Evolutionary conservation across 2,888 invertebrate species (phyloP).

Genomic region (Thera britannica): DNA sequence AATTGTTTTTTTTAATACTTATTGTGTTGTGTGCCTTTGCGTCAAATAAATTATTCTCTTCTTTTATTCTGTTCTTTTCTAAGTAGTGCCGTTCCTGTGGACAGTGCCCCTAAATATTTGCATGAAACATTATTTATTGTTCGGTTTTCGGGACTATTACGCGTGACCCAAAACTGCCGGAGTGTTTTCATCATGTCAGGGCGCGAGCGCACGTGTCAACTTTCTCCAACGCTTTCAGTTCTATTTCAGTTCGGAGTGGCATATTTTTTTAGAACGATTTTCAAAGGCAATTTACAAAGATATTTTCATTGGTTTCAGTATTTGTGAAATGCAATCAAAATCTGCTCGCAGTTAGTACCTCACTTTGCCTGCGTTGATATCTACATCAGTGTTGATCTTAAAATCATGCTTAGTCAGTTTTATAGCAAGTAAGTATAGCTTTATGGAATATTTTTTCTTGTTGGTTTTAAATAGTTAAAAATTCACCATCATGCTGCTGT

Average conservation of each 20-base stretch:
- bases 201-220: conserved; percentile 65
- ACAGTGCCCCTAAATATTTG: conserved; percentile 47
- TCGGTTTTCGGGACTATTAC: conserved; percentile 67
- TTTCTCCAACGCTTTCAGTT: conserved; percentile 65
- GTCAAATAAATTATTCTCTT: no score
- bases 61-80: no score
- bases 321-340: neutral
- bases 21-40: no score
- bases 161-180: conserved; percentile 78
- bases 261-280: conserved; percentile 51
- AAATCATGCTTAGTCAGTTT: no score
- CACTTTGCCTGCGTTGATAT: no score
- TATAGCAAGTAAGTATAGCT: no score
- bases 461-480: no score
- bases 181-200: conserved; percentile 63
- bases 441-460: no score
- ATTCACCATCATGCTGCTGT: no score
- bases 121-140: conserved; percentile 56
- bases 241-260: conserved; percentile 67
- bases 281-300: conserved; percentile 8
- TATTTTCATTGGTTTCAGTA: neutral
- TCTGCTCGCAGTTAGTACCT: no score
- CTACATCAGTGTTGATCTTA: no score
- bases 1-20: no score
- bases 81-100: neutral